Percentiles rank a stretch among this genome's conserved stretches.
phyloP scores from a whole-genome alignment of 2,797 vertebrate genomes.

The Urophycis tenuis region DNA sequence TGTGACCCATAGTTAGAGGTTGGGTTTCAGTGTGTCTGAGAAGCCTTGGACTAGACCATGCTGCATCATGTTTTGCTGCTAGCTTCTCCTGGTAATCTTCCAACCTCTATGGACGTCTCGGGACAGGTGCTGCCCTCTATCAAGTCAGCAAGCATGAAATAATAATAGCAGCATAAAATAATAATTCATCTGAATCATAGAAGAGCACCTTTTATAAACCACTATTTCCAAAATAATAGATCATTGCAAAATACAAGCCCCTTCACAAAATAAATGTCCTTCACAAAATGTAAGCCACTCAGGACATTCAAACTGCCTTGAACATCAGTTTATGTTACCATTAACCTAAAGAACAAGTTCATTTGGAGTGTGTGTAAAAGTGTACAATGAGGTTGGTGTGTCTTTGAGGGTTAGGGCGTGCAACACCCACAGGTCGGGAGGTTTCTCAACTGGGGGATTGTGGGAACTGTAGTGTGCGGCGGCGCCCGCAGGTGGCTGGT shows the following conservation, averaged over 20 bases:
- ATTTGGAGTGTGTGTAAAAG: neutral
- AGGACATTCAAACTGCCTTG: too few relatives aligned
- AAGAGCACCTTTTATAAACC: neutral
- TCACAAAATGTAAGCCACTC: neutral
- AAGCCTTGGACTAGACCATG: neutral
- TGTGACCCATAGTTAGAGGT: too few relatives aligned
- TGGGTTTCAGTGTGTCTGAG: neutral
- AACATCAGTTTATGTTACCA: neutral
- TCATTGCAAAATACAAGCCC: neutral
- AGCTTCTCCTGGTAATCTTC: neutral
- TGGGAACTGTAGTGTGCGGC: constrained; percentile 47
- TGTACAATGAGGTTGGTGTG: neutral
- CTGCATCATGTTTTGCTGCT: neutral
- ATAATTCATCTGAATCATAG: neutral
- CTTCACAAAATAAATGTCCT: too few relatives aligned
- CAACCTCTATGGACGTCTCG: too few relatives aligned
- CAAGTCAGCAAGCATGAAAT: neutral
- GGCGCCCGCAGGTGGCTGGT: neutral
- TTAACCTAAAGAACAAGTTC: neutral
- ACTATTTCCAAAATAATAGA: neutral
- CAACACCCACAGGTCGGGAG: constrained; percentile 46
- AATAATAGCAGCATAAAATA: neutral
- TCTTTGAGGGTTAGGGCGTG: neutral
- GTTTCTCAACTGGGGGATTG: constrained; percentile 45
- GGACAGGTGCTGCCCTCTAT: neutral